Conservation (phyloP, 2,113 vertebrate species). For the Numida meleagris region DNA sequence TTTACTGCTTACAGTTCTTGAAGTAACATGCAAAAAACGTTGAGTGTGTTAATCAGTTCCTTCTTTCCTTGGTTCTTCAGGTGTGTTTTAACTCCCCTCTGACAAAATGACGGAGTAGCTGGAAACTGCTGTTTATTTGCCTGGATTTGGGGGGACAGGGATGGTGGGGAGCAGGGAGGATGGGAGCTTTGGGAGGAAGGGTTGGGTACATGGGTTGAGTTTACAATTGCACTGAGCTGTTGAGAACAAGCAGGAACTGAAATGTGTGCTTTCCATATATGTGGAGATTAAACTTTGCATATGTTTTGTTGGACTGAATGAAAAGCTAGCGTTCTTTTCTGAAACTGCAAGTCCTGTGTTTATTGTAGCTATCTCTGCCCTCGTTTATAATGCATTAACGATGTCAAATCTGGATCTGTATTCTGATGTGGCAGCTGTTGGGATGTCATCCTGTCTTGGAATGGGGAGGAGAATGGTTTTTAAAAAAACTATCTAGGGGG, state of each 20-base stretch:
- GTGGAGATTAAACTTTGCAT: not conserved
- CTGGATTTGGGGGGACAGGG: not conserved
- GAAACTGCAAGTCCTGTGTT: not conserved
- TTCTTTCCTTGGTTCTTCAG: not conserved
- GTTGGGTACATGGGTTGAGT: not conserved
- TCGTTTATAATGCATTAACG: not conserved
- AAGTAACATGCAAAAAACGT: not conserved
- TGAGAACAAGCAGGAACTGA: not conserved
- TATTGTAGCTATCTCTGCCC: not conserved
- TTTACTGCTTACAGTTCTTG: constrained; percentile 24
- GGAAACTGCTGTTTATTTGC: not conserved
- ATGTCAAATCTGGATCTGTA: not conserved
- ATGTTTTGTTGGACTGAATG: not conserved
- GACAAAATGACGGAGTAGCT: not conserved
- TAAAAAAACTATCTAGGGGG: not conserved
- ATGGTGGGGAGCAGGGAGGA: not conserved
- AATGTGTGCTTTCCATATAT: not conserved
- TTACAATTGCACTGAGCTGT: not conserved
- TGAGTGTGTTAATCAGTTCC: not conserved
- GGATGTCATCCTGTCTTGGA: not conserved
- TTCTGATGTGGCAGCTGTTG: not conserved
- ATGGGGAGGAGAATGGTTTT: not conserved
- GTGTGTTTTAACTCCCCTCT: not conserved
- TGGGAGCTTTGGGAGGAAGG: not conserved
- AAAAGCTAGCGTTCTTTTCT: not conserved